Base-by-base conservation (phyloP, 2,888 invertebrate species). In the Eupithecia subfuscata region DNA sequence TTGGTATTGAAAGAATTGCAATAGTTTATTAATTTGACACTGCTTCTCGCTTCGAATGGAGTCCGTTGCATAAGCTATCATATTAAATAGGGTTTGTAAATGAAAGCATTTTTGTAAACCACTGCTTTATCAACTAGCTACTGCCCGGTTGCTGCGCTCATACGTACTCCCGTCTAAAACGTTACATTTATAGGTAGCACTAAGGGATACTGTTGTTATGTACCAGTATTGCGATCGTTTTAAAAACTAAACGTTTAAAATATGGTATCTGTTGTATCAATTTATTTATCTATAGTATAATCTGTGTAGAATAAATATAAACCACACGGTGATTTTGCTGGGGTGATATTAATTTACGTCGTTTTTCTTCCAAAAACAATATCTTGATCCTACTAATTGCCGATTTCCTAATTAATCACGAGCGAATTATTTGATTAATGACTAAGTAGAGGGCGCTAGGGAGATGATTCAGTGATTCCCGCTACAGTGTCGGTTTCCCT, bases 361-460 rank as follows among this genome's bases (percentile, higher is more conserved):
- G 60, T 60, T 34, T 64, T 64, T 64, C 64, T 69, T 72, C 48
- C 56, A 70, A 73, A 67, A 37, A 64, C 65, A 73, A 45, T 71
- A 70, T 75, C 71, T 40, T 56, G 64, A 69, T 71, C 69, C 63
- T 85, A 83, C 89, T 93, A 93, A 94, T 94, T 93, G 88, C 92
- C 89, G 90, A 93, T 94, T 93, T 91, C 88, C 90, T 91, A 93
- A 94, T 94, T 94, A 93, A 94, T 94, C 93, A 94, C 92, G 79
- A 83, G 88, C 86, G 90, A 88, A 90, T 91, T 88, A 88, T 93
- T 93, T 94, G 93, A 94, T 94, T 94, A 94, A 94, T 94, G 90
- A 91, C 90, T 86, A 34, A 34, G 64, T 64, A 64, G 64, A 64
- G 30, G 30, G 63, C 63, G 25, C 30, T 34, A 74, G 77, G 75